These are phyloP conservation scores for Otolemur crassicaudatus DNA, from an alignment of 2,797 vertebrate genomes.

Conservation along the genomic window DNA sequence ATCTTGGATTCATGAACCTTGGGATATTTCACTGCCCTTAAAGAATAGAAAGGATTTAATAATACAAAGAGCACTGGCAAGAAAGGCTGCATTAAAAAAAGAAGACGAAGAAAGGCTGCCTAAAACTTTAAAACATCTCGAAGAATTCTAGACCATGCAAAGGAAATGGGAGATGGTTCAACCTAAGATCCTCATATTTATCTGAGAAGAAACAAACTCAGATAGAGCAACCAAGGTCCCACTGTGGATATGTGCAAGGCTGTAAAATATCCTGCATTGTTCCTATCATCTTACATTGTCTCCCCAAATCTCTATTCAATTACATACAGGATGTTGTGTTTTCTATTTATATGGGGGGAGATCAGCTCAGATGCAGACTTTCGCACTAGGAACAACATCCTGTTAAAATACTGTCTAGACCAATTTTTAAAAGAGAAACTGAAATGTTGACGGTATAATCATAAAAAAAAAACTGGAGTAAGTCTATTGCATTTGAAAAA, in stretches of 20 bases:
- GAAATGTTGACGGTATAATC: conserved; percentile 56
- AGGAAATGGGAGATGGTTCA: conserved; percentile 35
- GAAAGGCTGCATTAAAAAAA: neutral
- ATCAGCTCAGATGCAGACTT: conserved; percentile 57
- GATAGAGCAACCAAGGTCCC: neutral
- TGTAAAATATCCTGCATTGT: neutral
- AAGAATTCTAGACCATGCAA: conserved; percentile 20
- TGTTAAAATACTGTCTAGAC: conserved; percentile 45
- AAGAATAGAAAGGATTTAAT: conserved; percentile 25
- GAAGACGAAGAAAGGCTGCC: neutral
- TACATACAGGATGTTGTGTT: conserved; percentile 49
- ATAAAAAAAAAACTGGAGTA: conserved; percentile 39
- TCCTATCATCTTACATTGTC: conserved; percentile 13
- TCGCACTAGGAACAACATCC: conserved; percentile 1
- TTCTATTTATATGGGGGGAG: conserved; percentile 49
- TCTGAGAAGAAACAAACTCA: conserved; percentile 42
- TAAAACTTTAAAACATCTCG: conserved; percentile 28
- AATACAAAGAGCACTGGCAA: conserved; percentile 49
- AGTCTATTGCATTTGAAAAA: conserved; percentile 48
- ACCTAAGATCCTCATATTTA: conserved; percentile 9
- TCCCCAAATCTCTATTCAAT: conserved; percentile 53
- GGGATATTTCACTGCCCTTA: neutral
- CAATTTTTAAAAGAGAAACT: conserved; percentile 58
- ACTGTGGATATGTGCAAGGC: neutral
- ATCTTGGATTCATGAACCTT: neutral